Percentiles rank a stretch among this genome's conserved stretches.
Conservation (phyloP, 92 coral and sea anemone genomes). For the Montipora capitata region DNA sequence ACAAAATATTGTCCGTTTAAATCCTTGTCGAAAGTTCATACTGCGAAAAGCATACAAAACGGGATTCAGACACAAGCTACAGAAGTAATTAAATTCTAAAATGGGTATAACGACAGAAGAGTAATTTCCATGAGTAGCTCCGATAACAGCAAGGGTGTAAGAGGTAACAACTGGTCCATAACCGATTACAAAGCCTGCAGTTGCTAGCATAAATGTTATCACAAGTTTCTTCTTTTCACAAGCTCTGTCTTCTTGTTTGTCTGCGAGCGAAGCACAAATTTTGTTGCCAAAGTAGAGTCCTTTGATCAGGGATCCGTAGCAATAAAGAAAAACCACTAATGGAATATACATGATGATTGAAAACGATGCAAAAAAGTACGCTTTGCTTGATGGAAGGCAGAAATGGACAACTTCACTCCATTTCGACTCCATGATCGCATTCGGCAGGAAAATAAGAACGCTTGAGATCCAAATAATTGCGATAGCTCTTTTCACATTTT, state of each 20-base stretch:
- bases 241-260: background rate
- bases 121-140: background rate
- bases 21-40: background rate
- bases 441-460: background rate
- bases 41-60: constrained; percentile 10
- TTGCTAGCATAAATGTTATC: background rate
- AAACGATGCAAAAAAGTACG: background rate
- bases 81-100: background rate
- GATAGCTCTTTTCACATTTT: background rate
- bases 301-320: constrained; percentile 6
- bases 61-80: background rate
- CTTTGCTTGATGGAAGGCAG: background rate
- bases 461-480: background rate
- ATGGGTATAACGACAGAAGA: background rate
- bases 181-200: background rate
- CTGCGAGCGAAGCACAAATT: background rate
- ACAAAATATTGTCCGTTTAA: background rate
- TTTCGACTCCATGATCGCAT: background rate
- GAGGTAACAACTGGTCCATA: background rate
- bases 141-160: background rate
- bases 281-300: background rate
- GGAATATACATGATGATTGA: background rate
- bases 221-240: constrained; percentile 4
- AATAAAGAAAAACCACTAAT: background rate
- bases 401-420: background rate